Base-by-base conservation (phyloP, 1,140 invertebrate genomes). In the Drosophila pachea region DNA sequence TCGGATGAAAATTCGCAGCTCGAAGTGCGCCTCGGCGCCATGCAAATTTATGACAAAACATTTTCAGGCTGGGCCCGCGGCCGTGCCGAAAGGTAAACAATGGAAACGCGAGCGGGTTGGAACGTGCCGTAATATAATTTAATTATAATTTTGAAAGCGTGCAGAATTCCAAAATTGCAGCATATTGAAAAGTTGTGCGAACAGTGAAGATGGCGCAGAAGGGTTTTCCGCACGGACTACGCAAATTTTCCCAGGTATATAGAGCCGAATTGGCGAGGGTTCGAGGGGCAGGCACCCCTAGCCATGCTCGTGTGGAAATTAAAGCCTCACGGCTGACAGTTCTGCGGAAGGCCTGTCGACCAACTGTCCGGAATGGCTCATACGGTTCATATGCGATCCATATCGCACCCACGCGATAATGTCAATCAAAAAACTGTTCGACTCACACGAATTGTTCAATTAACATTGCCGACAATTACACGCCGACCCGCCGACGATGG, bases 21-120 rank as follows among this genome's bases (percentile, higher is more conserved):
- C 1, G 22, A 22, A 22, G 22, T 22, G 22, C 22, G 22, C 33
- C 76, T 68, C 81, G 86, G 81, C 86, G 74, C 16, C 33, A 86
- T 84, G 81, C 76, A 84, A 84, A 84, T 84, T 84, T 84, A 84
- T 84, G 79, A 84, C 79, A 84, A 86, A 84, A 84, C 81, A 84
- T 81, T 68, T 73, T 47, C 58, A 69, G 36, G 60, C 49, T 40
- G 33, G 22, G 59, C 9, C 49, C 35, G 32, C 69, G 38, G 59
- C 72, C 53, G 54, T 79, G 76, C 62, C 64, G 66, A 84, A 84
- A 84, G 69, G 81, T 76, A 84, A 86, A 84, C 81, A 84, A 84
- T 66, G 66, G 63, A 56, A 47, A 38, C 8, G 29, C 7, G 72
- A 64, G 52, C 61, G 63, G 73, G 71, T 59, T 71, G 78, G 73